phyloP scores from a whole-genome alignment of 92 coral and sea anemone genomes.

The Parazoanthus swiftii region DNA sequence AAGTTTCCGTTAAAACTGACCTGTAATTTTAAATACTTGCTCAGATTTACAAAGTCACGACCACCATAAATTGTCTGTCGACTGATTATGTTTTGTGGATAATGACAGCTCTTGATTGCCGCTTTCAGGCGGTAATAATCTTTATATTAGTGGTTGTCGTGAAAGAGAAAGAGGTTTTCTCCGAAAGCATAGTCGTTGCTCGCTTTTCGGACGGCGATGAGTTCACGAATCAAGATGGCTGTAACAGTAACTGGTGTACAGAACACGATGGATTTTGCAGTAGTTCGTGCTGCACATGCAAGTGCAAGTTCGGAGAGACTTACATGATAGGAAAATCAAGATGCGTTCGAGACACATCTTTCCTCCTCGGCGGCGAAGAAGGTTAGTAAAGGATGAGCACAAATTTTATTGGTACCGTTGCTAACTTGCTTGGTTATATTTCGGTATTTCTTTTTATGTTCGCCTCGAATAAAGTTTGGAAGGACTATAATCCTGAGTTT shows the following conservation, averaged over 20 bases:
- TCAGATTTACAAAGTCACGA: not conserved
- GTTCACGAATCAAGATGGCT: slow-evolving; percentile 5
- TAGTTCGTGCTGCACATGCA: slow-evolving; percentile 6
- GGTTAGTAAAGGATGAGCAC: not conserved
- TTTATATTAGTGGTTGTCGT: not conserved
- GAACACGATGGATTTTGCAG: not conserved
- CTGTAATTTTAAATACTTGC: not conserved
- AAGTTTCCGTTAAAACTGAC: no score
- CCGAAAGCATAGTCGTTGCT: not conserved
- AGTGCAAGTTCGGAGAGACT: slow-evolving; percentile 6
- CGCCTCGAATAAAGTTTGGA: not conserved
- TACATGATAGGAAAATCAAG: slow-evolving; percentile 6
- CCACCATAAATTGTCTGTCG: not conserved
- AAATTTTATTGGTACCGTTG: not conserved
- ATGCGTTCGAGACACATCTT: slow-evolving; percentile 27
- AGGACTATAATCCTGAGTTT: no score
- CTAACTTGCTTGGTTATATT: not conserved
- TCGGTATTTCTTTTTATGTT: no score
- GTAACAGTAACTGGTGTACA: slow-evolving; percentile 26
- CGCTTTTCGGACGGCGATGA: slow-evolving; percentile 18
- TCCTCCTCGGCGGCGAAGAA: slow-evolving; percentile 10
- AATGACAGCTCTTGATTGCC: not conserved
- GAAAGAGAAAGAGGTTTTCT: not conserved
- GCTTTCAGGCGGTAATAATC: not conserved
- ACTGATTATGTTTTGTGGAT: not conserved